Conservation (phyloP, 2,888 invertebrate genomes). For the Heliconius ethilla region DNA sequence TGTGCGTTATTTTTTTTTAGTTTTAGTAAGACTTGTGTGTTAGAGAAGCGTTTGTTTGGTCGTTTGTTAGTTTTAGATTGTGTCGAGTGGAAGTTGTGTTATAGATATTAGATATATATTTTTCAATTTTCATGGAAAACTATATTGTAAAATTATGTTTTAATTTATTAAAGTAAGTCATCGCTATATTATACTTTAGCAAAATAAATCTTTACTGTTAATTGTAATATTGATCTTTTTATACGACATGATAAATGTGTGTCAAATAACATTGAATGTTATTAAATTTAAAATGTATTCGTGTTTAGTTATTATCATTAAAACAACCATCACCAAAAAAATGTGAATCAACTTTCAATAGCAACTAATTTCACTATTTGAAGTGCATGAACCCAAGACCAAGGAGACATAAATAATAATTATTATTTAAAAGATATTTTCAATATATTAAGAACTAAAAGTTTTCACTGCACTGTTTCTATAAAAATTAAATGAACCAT, state of each 20-base stretch:
- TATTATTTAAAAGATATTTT: not conserved
- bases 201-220: no score
- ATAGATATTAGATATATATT: not conserved
- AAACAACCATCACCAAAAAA: constrained; percentile 6
- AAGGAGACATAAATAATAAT: not conserved
- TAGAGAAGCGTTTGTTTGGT: constrained; percentile 39
- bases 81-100: not conserved
- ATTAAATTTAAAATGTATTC: not conserved
- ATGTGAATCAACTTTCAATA: not conserved
- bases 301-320: not conserved
- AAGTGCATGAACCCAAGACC: constrained; percentile 5
- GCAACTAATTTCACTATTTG: not conserved
- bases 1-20: not conserved
- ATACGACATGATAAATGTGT: no score
- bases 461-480: not conserved
- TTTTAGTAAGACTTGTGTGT: constrained; percentile 31
- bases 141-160: not conserved
- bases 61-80: constrained; percentile 32
- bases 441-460: not conserved
- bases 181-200: no score
- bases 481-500: not conserved
- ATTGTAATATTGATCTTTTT: no score
- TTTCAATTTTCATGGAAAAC: not conserved
- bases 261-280: no score
- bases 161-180: no score